A percentile compares a stretch with the other conserved stretches of the same genome.
phyloP scores from a whole-genome alignment of 2,888 invertebrate genomes.

The Altica lythri region DNA sequence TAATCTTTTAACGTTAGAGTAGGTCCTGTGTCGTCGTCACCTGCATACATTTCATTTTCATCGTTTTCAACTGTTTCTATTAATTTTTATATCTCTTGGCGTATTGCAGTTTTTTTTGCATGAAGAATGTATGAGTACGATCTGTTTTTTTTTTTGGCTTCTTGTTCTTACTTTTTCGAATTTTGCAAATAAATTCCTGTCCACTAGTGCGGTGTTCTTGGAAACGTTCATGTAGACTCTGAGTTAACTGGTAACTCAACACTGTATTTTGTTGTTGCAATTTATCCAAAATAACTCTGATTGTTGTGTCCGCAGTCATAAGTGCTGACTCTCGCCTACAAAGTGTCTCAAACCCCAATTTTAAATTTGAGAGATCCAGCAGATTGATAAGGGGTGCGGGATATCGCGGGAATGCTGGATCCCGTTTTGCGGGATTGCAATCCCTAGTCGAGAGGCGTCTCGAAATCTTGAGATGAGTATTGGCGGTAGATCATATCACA shows the following conservation, averaged over 20 bases:
- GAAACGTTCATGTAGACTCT: neutral
- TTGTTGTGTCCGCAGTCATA: conserved; percentile 16
- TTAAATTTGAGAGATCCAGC: too few relatives aligned
- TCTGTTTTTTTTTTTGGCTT: conserved; percentile 14
- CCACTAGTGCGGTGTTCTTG: conserved; percentile 2
- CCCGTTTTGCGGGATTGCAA: too few relatives aligned
- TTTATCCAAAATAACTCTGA: conserved; percentile 20
- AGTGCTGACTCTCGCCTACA: conserved; percentile 20
- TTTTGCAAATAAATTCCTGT: conserved; percentile 8
- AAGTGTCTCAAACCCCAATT: too few relatives aligned
- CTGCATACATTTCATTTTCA: conserved; percentile 3
- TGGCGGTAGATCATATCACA: too few relatives aligned
- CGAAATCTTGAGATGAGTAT: too few relatives aligned
- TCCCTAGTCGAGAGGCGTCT: too few relatives aligned
- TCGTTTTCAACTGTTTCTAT: conserved; percentile 3
- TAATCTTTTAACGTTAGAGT: neutral
- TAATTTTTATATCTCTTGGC: conserved; percentile 1
- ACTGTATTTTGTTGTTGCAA: conserved; percentile 5
- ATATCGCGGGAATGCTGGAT: too few relatives aligned
- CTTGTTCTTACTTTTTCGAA: conserved; percentile 9
- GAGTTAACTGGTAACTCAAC: conserved; percentile 3
- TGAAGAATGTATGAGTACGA: conserved; percentile 15
- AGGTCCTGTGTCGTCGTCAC: neutral
- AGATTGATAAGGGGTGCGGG: too few relatives aligned
- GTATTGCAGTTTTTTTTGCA: conserved; percentile 13